These are phyloP conservation scores for Pandemis heparana DNA, from an alignment of 2,888 invertebrate genomes.

Conservation along the genomic window DNA sequence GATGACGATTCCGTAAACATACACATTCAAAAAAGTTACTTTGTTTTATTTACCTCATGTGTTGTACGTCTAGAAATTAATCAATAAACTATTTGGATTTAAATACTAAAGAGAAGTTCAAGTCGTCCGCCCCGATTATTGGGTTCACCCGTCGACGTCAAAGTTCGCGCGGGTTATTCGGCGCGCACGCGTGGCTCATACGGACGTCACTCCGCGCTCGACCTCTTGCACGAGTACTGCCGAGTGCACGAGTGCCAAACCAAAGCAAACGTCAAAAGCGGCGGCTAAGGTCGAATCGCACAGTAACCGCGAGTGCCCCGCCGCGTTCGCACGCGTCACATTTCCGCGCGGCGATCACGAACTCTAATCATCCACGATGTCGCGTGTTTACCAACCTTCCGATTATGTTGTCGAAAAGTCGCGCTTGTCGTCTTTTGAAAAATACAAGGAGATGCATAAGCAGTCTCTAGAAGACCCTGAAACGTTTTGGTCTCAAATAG, in stretches of 20 bases:
- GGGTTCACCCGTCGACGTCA: slow-evolving; percentile 12
- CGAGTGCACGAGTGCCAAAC: slow-evolving; percentile 30
- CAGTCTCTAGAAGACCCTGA: slow-evolving; percentile 95
- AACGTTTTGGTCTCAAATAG: slow-evolving; percentile 96
- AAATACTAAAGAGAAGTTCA: background rate
- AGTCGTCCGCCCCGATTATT: background rate
- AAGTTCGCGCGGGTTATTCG: slow-evolving; percentile 48
- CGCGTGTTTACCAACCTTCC: slow-evolving; percentile 87
- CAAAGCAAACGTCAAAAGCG: slow-evolving; percentile 36
- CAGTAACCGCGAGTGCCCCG: slow-evolving; percentile 58
- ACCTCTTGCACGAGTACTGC: slow-evolving; percentile 46
- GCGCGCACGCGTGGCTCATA: slow-evolving; percentile 69
- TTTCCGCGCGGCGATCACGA: slow-evolving; percentile 47
- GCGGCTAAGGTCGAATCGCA: slow-evolving; percentile 30
- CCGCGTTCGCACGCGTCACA: slow-evolving; percentile 42
- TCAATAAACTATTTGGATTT: background rate
- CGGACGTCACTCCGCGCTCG: slow-evolving; percentile 64
- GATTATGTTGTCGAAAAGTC: slow-evolving; percentile 89
- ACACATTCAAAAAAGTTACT: background rate
- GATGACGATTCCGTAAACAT: background rate
- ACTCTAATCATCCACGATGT: slow-evolving; percentile 78
- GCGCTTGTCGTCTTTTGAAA: slow-evolving; percentile 82
- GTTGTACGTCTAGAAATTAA: background rate
- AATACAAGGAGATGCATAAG: slow-evolving; percentile 94
- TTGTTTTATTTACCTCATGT: background rate